A percentile compares a stretch with the other conserved stretches of the same genome.
Conservation (phyloP, 64 coral and sea anemone species). For the Pachyseris speciosa region DNA sequence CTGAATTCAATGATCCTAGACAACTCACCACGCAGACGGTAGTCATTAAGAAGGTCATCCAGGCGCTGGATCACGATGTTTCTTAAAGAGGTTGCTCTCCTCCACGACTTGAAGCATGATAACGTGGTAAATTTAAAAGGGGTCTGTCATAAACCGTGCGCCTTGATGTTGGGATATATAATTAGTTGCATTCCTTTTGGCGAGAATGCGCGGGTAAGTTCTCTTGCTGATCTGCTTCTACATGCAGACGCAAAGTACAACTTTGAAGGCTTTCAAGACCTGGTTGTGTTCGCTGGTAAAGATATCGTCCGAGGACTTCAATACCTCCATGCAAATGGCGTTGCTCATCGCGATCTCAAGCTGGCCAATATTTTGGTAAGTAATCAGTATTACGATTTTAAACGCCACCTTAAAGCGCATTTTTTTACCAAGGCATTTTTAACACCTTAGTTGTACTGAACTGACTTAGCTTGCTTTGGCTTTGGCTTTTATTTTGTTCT, state of each 20-base stretch:
- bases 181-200: slow-evolving; percentile 19
- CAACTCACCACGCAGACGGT: background rate
- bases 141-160: slow-evolving; percentile 18
- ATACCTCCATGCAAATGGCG: background rate
- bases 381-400: background rate
- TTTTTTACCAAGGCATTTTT: too few species aligned
- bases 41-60: background rate
- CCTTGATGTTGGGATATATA: slow-evolving; percentile 33
- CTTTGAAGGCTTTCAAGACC: background rate
- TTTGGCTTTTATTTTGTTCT: too few species aligned
- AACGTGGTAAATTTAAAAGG: slow-evolving; percentile 18
- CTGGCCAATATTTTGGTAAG: slow-evolving; percentile 4
- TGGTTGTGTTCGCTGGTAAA: slow-evolving; percentile 2
- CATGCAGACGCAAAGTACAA: slow-evolving; percentile 26
- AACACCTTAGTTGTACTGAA: too few species aligned
- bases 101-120: slow-evolving; percentile 6
- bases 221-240: slow-evolving; percentile 5
- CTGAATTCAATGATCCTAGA: background rate
- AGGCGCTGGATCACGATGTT: background rate
- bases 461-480: too few species aligned
- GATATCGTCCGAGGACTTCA: background rate
- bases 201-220: slow-evolving; percentile 20
- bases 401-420: too few species aligned
- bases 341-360: slow-evolving; percentile 2
- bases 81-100: slow-evolving; percentile 28